A percentile compares a stretch with the other conserved stretches of the same genome.
Conservation (phyloP, 1,140 invertebrate genomes). For the Rhyzopertha dominica region DNA sequence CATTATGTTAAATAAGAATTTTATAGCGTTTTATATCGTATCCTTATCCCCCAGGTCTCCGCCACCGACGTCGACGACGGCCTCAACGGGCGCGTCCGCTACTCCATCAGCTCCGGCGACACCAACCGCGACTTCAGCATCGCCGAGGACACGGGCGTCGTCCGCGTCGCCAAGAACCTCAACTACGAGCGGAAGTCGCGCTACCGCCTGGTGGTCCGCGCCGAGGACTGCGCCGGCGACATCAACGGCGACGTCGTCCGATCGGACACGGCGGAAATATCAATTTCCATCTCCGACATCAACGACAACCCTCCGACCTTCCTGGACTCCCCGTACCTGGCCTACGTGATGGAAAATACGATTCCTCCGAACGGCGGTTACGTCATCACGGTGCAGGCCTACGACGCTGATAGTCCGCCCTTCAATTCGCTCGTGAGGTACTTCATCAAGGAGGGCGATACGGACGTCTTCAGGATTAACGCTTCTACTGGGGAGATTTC, state of each 20-base stretch:
- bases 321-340: conserved; percentile 82
- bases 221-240: conserved; percentile 79
- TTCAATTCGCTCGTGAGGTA: conserved; percentile 86
- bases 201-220: conserved; percentile 77
- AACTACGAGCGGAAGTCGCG: conserved; percentile 85
- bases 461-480: conserved; percentile 83
- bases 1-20: too few relatives aligned
- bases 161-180: conserved; percentile 83
- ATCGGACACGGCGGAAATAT: conserved; percentile 67
- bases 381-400: conserved; percentile 75
- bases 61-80: conserved; percentile 90
- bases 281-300: conserved; percentile 78
- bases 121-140: conserved; percentile 86
- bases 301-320: conserved; percentile 95
- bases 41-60: conserved; percentile 59
- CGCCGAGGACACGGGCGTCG: conserved; percentile 81
- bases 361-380: conserved; percentile 71
- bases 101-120: conserved; percentile 84
- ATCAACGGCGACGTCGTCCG: conserved; percentile 51
- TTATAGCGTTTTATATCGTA: neutral
- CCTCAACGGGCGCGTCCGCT: conserved; percentile 80
- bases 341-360: conserved; percentile 89
- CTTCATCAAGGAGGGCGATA: conserved; percentile 87
- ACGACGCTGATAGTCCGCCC: conserved; percentile 85
- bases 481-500: conserved; percentile 83